These are phyloP conservation scores for Batillaria attramentaria DNA, from an alignment of 1,140 invertebrate species.

Conservation along the genomic window DNA sequence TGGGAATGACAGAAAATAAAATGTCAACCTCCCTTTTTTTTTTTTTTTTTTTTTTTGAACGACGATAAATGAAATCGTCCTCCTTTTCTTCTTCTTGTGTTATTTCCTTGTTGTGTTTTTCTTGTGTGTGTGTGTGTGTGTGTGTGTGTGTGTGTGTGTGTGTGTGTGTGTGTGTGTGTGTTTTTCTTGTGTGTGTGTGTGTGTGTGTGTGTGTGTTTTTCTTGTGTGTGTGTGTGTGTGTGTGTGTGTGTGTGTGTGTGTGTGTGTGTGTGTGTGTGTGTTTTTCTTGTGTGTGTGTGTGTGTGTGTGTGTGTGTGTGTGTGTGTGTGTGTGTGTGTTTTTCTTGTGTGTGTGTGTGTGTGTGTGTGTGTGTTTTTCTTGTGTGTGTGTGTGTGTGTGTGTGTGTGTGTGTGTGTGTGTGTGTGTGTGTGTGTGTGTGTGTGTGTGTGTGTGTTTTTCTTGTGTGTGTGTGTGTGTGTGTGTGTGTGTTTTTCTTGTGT, in stretches of 20 bases:
- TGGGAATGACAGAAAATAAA: too few species aligned
- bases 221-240: slow-evolving; percentile 23
- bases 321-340: slow-evolving; percentile 17
- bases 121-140: not conserved
- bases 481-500: not conserved
- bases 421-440: not conserved
- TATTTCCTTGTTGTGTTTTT: not conserved
- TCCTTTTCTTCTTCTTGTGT: not conserved
- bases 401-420: slow-evolving; percentile 24
- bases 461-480: too few species aligned
- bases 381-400: not conserved
- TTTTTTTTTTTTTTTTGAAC: too few species aligned
- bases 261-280: not conserved
- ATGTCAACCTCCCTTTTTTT: too few species aligned
- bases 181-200: not conserved
- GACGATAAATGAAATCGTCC: not conserved
- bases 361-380: not conserved
- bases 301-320: slow-evolving; percentile 12
- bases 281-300: not conserved
- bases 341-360: not conserved
- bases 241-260: not conserved
- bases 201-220: not conserved
- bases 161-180: not conserved
- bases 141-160: not conserved
- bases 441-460: too few species aligned